Base-by-base conservation (phyloP, 2,888 invertebrate species). In the Sylvicola cinctus region DNA sequence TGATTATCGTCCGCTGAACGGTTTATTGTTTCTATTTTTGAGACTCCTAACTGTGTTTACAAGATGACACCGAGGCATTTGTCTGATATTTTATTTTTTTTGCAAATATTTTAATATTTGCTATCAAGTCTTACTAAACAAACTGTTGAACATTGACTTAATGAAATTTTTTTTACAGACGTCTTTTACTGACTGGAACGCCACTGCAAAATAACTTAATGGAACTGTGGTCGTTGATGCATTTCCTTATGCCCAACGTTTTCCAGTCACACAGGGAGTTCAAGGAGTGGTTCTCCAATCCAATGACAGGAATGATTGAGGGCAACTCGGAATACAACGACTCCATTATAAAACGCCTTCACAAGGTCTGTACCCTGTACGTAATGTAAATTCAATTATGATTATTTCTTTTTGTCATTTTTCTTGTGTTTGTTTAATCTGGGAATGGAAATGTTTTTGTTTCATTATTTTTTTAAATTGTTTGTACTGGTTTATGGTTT, bases 211-310 rank as follows among this genome's bases (percentile, higher is more conserved):
- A 95, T 60, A 87, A 85, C 55, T 61, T 95, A 46, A 85, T 90
- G 81, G 93, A 95, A 62, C 63, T 95, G 44, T 95, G 95, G 93
- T 91, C 93, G 15, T 63, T 95, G 40, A 88, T 95, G 90, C 93
- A 95, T 63, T 95, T 95, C 61, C 68, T 95, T 34, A 93, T 95
- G 93, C 95, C 95, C 29, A 78, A 83, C 55, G 84, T 93, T 44
- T 95, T 95, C 65, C 84, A 88, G 45, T 90, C 90, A 33, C 90
- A 96, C 62, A 70, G 83, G 35, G 91, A 95, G 60, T 91, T 88
- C 56, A 88, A 91, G 55, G 91, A 93, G 61, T 96, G 96, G 96
- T 98, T 98, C 66, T 85, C 87, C 38, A 88, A 88, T 62, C 95
- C 93, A 29, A 81, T 98, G 41, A 85, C 88, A 16, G 88, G 85